Conservation (phyloP, 2,113 vertebrate species). For the Gobio gobio region DNA sequence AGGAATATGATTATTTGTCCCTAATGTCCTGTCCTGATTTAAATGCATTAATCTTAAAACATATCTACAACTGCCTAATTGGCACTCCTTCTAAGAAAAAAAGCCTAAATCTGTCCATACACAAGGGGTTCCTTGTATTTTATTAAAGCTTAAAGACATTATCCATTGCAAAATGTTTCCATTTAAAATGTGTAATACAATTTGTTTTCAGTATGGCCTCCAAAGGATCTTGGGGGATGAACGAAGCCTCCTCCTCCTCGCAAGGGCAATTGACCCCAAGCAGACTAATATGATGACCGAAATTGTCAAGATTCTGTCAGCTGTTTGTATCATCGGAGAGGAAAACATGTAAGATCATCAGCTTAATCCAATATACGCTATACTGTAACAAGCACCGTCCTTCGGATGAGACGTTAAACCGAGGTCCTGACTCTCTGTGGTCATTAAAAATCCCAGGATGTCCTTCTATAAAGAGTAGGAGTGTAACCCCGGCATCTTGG, state of each 20-base stretch:
- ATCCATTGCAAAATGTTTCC: background rate
- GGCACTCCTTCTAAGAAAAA: constrained; percentile 67
- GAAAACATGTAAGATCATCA: constrained; percentile 87
- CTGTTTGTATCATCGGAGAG: constrained; percentile 93
- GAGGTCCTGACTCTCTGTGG: no score
- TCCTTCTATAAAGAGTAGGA: no score
- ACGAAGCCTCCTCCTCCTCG: constrained; percentile 87
- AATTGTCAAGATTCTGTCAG: constrained; percentile 96
- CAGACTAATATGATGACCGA: constrained; percentile 97
- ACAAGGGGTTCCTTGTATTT: constrained; percentile 51
- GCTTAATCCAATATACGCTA: background rate
- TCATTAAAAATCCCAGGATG: no score
- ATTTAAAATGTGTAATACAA: background rate
- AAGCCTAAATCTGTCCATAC: constrained; percentile 66
- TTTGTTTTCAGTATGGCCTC: constrained; percentile 84
- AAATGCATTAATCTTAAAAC: constrained; percentile 71
- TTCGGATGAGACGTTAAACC: no score
- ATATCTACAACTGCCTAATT: constrained; percentile 68
- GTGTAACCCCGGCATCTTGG: no score
- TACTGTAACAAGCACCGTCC: no score
- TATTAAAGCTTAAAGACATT: constrained; percentile 2
- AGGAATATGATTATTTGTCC: constrained; percentile 68
- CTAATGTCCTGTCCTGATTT: constrained; percentile 73
- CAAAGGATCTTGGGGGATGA: constrained; percentile 94
- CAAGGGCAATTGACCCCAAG: constrained; percentile 93